phyloP scores from a whole-genome alignment of 2,797 vertebrate species.

The Myoxocephalus aenaeus region DNA sequence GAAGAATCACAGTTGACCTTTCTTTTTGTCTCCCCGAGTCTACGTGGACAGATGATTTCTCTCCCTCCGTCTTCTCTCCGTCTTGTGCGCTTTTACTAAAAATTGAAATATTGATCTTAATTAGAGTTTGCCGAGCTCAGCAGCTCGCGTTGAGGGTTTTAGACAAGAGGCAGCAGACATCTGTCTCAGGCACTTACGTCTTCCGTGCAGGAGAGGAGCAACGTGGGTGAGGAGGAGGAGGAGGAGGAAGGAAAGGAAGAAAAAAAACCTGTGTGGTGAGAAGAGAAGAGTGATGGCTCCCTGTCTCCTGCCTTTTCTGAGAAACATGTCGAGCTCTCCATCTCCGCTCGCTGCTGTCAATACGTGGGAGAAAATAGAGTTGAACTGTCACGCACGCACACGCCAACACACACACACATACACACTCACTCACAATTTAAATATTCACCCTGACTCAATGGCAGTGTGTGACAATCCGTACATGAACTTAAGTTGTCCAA shows the following conservation, averaged over 20 bases:
- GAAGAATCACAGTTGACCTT: slow-evolving; percentile 85
- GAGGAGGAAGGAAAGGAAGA: slow-evolving; percentile 9
- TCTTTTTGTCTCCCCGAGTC: slow-evolving; percentile 74
- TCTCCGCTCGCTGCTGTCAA: slow-evolving; percentile 67
- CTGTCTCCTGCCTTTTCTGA: slow-evolving; percentile 76
- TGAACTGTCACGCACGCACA: slow-evolving; percentile 1
- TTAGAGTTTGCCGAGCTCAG: slow-evolving; percentile 89
- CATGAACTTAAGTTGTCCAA: slow-evolving; percentile 10
- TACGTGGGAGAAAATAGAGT: slow-evolving; percentile 56
- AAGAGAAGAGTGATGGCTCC: slow-evolving; percentile 79
- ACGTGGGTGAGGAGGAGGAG: slow-evolving; percentile 53
- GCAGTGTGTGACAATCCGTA: neutral
- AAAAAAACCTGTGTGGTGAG: slow-evolving; percentile 30
- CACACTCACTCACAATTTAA: slow-evolving; percentile 5
- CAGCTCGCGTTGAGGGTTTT: slow-evolving; percentile 82
- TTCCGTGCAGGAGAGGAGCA: slow-evolving; percentile 65
- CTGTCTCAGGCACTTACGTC: slow-evolving; percentile 84
- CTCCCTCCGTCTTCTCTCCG: slow-evolving; percentile 69
- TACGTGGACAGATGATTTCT: slow-evolving; percentile 76
- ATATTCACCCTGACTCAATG: slow-evolving; percentile 17
- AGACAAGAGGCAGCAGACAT: slow-evolving; percentile 84
- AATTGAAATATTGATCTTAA: slow-evolving; percentile 91
- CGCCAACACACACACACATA: neutral
- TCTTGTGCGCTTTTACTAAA: slow-evolving; percentile 83
- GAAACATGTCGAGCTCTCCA: slow-evolving; percentile 73